These are phyloP conservation scores for Cephus pulcher DNA, from an alignment of 2,888 invertebrate species.

Conservation along the genomic window DNA sequence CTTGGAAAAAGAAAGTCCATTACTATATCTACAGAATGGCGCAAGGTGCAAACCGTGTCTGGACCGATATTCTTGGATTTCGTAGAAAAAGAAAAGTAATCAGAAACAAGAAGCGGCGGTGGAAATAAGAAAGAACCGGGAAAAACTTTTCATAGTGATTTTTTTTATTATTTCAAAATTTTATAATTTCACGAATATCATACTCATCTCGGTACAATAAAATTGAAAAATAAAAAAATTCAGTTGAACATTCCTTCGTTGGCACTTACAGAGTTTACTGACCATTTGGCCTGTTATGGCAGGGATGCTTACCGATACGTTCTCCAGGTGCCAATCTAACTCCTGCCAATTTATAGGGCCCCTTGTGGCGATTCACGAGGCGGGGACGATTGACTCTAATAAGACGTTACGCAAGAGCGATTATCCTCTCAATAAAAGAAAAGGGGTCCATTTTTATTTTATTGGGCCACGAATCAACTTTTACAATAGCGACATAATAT, in stretches of 20 bases:
- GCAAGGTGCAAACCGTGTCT: not conserved
- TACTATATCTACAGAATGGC: not conserved
- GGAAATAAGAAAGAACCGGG: not conserved
- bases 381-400: not conserved
- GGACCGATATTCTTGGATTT: not conserved
- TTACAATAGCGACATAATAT: not conserved
- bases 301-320: not conserved
- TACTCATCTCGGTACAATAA: not conserved
- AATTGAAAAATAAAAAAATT: not conserved
- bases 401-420: not conserved
- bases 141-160: not conserved
- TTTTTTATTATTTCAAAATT: not conserved
- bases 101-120: not conserved
- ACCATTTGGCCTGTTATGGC: not conserved
- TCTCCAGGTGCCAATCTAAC: not conserved
- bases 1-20: slow-evolving; percentile 34
- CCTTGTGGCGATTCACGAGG: not conserved
- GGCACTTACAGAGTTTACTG: not conserved
- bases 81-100: not conserved
- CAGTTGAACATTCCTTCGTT: not conserved
- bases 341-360: not conserved
- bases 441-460: not conserved
- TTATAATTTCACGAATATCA: not conserved
- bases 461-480: not conserved
- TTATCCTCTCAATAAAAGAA: not conserved